Evolutionary conservation across 2,888 invertebrate genomes (phyloP).

Genomic region (Leptura quadrifasciata): DNA sequence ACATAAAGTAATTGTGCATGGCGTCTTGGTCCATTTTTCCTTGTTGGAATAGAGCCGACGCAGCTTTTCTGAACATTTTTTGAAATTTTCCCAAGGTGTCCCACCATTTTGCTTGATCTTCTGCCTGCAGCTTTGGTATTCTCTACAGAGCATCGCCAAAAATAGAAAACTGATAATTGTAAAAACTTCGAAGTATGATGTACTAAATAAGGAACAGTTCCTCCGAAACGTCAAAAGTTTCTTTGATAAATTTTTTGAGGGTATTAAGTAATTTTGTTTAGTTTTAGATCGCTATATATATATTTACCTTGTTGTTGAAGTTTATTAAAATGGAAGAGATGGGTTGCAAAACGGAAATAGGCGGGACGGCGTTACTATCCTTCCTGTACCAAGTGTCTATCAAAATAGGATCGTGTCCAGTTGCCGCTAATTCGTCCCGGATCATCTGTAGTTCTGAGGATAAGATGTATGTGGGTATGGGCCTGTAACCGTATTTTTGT

Average conservation of each 20-base stretch:
- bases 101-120: slow-evolving; percentile 99
- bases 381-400: slow-evolving; percentile 97
- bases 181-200: too few species aligned
- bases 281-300: not conserved
- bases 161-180: not conserved
- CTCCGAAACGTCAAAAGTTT: not conserved
- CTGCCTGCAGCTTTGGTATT: slow-evolving; percentile 95
- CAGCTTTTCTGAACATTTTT: slow-evolving; percentile 93
- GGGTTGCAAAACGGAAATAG: slow-evolving; percentile 95
- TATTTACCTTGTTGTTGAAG: slow-evolving; percentile 94
- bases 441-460: slow-evolving; percentile 93
- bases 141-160: slow-evolving; percentile 76
- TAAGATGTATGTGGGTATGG: slow-evolving; percentile 95
- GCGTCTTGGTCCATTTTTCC: slow-evolving; percentile 93
- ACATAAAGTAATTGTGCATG: slow-evolving; percentile 99
- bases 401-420: slow-evolving; percentile 87
- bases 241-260: not conserved
- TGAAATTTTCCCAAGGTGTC: slow-evolving; percentile 97
- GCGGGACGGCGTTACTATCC: slow-evolving; percentile 96
- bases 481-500: slow-evolving; percentile 98
- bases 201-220: too few species aligned
- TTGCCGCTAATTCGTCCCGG: slow-evolving; percentile 88
- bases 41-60: slow-evolving; percentile 87
- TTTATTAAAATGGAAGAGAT: slow-evolving; percentile 97
- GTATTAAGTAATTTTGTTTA: not conserved